Base-by-base conservation (phyloP, 2,113 vertebrate species). In the Campylomormyrus tamandua region DNA sequence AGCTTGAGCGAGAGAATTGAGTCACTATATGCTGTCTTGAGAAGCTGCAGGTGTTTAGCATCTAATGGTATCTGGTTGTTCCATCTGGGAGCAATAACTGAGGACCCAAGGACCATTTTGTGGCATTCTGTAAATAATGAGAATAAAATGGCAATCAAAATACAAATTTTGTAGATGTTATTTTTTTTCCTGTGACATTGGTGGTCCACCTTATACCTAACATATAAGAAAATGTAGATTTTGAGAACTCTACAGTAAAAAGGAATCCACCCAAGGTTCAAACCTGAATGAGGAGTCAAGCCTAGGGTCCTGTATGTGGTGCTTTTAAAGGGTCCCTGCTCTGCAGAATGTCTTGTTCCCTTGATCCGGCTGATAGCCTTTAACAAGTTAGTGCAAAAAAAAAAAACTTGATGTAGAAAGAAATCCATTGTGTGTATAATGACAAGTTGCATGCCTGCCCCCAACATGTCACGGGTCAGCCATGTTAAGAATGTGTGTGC, bases 401-500 rank as follows among this genome's bases (percentile, higher is more conserved):
- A 42, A 84, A 84, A 84, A 84, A n/a, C 9, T 84, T 97, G 91
- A 93, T 91, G 94, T 96, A 98, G 97, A 99, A 99, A 98, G 97
- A 95, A 91, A 92, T 90, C 96, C 96, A 97, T 99, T 99, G 98
- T 99, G 93, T 95, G 93, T 95, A 95, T 97, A 98, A 98, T 97
- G 96, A 97, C 97, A 96, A 96, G 94, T 97, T 98, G 96, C 94
- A 95, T 93, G 94, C 95, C 92, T 96, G 97, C 96, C 96, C 97
- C 96, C 94, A 94, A 95, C 97, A 98, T 98, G 98, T 98, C 97
- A 98, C 95, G 97, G 98, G 97, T 99, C 98, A 99, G 97, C 96
- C 98, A 99, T 98, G 98, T 98, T 97, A 99, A 99, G 98, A 99
- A 99, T 99, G 98, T 97, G 97, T 98, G 97, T 93, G 94, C 96